Conservation (phyloP, 2,888 invertebrate species). For the Elysia crispata region DNA sequence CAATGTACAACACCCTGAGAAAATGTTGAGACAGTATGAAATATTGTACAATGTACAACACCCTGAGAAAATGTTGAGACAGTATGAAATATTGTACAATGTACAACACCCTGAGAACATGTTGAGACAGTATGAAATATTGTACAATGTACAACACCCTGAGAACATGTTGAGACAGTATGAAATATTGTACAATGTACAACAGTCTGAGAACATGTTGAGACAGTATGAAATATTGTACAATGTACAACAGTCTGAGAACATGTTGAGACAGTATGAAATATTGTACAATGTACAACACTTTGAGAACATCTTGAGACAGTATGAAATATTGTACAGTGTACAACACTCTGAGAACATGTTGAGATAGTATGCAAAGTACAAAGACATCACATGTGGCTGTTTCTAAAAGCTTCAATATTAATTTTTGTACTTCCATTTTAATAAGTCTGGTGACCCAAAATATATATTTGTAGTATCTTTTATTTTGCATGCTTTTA, state of each 20-base stretch:
- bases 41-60: too few species aligned
- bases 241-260: conserved; percentile 71
- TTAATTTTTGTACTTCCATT: too few species aligned
- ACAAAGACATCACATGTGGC: too few species aligned
- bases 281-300: too few species aligned
- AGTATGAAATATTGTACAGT: too few species aligned
- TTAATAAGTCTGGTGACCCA: too few species aligned
- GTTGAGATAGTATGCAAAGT: neutral
- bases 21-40: neutral
- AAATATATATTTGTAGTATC: too few species aligned
- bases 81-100: too few species aligned
- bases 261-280: neutral
- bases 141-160: too few species aligned
- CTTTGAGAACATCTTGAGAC: too few species aligned
- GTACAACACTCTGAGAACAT: conserved; percentile 65
- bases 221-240: conserved; percentile 14
- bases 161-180: neutral
- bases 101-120: conserved; percentile 65
- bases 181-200: too few species aligned
- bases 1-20: conserved; percentile 71
- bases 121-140: neutral
- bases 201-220: conserved; percentile 61
- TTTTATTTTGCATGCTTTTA: too few species aligned
- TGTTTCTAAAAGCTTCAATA: neutral
- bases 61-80: conserved; percentile 56